Evolutionary conservation across 2,888 invertebrate species (phyloP), one percentile per base, ranked within the genome.

Genomic region (Ceraclea dissimilis): DNA sequence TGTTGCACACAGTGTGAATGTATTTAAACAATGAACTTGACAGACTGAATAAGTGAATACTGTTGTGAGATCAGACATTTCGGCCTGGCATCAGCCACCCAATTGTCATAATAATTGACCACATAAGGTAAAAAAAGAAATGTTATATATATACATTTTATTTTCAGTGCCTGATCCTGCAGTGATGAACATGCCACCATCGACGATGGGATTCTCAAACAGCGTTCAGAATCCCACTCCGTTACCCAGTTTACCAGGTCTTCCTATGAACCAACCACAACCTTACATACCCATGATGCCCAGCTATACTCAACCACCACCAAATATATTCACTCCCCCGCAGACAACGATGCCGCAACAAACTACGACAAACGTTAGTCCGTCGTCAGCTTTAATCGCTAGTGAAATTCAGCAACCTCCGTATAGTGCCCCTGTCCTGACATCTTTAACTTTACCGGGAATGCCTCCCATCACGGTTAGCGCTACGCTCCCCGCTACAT

Each of bases 381-480:
- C 39, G 13, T 4, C 13, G 13, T 13, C 39, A 8, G n/a, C 39
- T 13, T 13, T 5, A 4, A 4, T 39, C 5, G 46, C 43, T n/a
- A 51, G 16, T 21, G 63, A 72, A 1, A 5, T 16, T 4, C 68
- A 71, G 2, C 75, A 73, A 13, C 71, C 71, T 2, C 64, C 71
- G 22, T 66, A 71, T 11, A 66, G 67, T 11, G 64, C 76, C 26
- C 74, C 79, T 1, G 79, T 86, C 16, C 80, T 84, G 26, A 86
- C 86, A 1, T 86, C 87, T 0, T 82, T 87, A 47, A 81, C 84
- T 13, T 71, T 88, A 62, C 88, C 87, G 1, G 88, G 88, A 33
- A 85, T 88, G 86, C 88, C 89, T 18, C 86, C 88, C 11, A 84
- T 89, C 61, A 88, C 87, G 17, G 88, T 88, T 13, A 87, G 85